Conservation (phyloP, 2,797 vertebrate genomes). For the Discoglossus pictus region DNA sequence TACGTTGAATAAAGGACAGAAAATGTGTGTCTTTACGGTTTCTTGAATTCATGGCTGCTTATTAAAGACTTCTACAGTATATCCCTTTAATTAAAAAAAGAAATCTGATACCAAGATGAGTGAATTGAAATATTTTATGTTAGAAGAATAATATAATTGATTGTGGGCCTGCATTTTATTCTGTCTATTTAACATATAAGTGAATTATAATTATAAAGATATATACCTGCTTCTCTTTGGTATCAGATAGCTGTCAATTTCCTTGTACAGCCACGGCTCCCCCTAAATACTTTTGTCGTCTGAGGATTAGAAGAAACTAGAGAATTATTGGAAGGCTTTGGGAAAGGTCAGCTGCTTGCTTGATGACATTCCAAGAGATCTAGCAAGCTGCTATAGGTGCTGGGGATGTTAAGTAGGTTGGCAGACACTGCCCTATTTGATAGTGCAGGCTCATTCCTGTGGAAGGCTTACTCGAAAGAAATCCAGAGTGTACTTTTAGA, state of each 20-base stretch:
- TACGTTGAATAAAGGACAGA: no score
- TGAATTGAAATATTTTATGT: no score
- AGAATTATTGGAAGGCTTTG: constrained; percentile 31
- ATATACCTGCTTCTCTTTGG: background rate
- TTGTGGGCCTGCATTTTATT: no score
- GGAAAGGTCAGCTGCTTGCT: constrained; percentile 42
- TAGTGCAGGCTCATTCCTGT: constrained; percentile 19
- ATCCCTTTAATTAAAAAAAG: no score
- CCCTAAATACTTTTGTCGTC: constrained; percentile 41
- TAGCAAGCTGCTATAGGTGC: constrained; percentile 5
- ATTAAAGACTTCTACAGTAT: no score
- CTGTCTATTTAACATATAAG: no score
- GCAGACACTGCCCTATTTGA: background rate
- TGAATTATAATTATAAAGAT: background rate
- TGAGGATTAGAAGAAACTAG: constrained; percentile 52
- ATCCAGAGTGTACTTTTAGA: constrained; percentile 45
- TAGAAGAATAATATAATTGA: no score
- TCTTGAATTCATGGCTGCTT: no score
- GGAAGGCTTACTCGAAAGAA: background rate
- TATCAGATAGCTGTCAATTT: constrained; percentile 3
- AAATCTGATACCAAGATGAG: no score
- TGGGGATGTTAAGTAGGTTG: constrained; percentile 23
- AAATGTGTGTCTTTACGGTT: no score
- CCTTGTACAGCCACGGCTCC: background rate
- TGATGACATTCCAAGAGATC: constrained; percentile 42